Conservation (phyloP, 1,140 invertebrate genomes). For the Drosophila repleta region DNA sequence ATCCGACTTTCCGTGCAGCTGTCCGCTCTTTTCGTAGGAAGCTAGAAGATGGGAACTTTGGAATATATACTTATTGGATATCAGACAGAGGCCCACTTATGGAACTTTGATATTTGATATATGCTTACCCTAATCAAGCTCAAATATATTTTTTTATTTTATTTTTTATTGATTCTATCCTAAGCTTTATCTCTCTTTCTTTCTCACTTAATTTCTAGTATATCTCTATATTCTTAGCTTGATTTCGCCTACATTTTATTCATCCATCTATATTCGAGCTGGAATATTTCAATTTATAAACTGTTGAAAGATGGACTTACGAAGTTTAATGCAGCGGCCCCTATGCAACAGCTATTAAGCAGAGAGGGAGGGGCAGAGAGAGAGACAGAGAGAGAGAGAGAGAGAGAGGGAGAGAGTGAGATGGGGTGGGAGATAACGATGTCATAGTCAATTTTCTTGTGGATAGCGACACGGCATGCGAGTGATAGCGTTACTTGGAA, state of each 20-base stretch:
- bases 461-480: conserved; percentile 33
- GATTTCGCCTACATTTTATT: not conserved
- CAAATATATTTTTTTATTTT: too few relatives aligned
- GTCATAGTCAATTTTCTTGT: conserved; percentile 44
- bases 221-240: not conserved
- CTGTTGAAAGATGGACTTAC: not conserved
- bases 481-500: conserved; percentile 33
- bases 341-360: not conserved
- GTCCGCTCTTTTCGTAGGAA: too few relatives aligned
- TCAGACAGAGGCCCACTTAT: too few relatives aligned
- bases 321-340: not conserved
- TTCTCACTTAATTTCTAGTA: too few relatives aligned
- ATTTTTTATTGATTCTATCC: too few relatives aligned
- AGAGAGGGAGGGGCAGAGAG: not conserved
- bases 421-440: conserved; percentile 1
- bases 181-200: too few relatives aligned
- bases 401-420: not conserved
- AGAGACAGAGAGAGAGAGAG: not conserved
- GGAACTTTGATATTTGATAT: too few relatives aligned
- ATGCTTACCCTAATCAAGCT: too few relatives aligned
- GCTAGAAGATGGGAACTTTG: too few relatives aligned
- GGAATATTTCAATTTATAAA: not conserved
- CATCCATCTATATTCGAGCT: not conserved
- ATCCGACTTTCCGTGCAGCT: too few relatives aligned
- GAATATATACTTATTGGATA: too few relatives aligned